phyloP scores from a whole-genome alignment of 2,113 vertebrate species.

The Pseudorectes ferrugineus region DNA sequence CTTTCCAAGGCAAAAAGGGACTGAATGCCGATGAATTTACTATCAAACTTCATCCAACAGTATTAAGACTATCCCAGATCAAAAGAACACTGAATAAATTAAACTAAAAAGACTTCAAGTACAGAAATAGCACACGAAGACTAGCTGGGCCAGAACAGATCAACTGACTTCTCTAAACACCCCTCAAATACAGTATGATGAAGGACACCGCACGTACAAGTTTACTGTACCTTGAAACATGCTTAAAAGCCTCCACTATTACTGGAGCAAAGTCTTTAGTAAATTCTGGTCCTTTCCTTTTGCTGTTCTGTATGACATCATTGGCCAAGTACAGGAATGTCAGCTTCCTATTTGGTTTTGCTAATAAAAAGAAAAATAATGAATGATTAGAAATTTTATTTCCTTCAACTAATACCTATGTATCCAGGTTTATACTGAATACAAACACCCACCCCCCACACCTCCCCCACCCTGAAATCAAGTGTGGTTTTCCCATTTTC shows the following conservation, averaged over 20 bases:
- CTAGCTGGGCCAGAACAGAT: neutral
- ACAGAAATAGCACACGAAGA: neutral
- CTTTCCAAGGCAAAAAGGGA: neutral
- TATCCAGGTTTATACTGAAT: neutral
- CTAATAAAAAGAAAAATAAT: slow-evolving; percentile 67
- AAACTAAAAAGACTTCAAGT: neutral
- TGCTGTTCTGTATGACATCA: slow-evolving; percentile 99
- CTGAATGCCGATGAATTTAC: neutral
- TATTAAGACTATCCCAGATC: neutral
- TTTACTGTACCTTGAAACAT: slow-evolving; percentile 87
- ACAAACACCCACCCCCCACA: neutral
- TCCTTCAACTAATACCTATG: neutral
- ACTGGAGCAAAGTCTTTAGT: slow-evolving; percentile 96
- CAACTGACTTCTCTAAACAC: neutral
- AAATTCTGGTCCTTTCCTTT: slow-evolving; percentile 97
- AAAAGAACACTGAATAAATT: neutral
- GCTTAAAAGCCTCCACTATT: slow-evolving; percentile 96
- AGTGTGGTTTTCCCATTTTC: neutral
- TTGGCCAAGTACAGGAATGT: slow-evolving; percentile 98
- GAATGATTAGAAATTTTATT: neutral
- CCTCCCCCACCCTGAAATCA: neutral
- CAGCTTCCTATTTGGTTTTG: slow-evolving; percentile 93
- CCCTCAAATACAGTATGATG: neutral
- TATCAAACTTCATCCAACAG: neutral
- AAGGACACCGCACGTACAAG: neutral